Evolutionary conservation across 2,888 invertebrate species (phyloP).

Genomic region (Arge pagana): DNA sequence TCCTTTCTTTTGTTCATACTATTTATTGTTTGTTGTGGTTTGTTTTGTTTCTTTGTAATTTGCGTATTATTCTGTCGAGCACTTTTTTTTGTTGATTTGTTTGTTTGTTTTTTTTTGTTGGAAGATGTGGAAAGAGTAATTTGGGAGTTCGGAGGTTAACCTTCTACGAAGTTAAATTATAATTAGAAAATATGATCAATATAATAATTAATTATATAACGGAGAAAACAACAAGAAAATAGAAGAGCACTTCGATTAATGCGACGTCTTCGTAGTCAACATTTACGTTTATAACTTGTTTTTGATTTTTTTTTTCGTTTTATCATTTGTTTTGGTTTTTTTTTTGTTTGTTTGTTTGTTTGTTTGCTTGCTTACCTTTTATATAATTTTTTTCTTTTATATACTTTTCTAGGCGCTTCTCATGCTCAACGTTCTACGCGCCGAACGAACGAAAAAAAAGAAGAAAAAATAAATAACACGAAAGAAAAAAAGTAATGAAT

Average conservation of each 20-base stretch:
- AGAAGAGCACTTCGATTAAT: slow-evolving; percentile 43
- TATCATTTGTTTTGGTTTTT: slow-evolving; percentile 25
- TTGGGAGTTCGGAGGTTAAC: slow-evolving; percentile 34
- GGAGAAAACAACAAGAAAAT: slow-evolving; percentile 52
- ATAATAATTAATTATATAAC: slow-evolving; percentile 44
- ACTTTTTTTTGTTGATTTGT: slow-evolving; percentile 7
- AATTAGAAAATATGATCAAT: slow-evolving; percentile 51
- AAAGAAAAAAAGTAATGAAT: no score
- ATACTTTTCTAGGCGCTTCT: slow-evolving; percentile 17
- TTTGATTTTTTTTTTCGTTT: slow-evolving; percentile 23
- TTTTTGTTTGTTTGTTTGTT: slow-evolving; percentile 24
- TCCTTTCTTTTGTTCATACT: slow-evolving; percentile 23
- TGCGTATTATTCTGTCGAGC: slow-evolving; percentile 1
- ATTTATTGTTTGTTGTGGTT: slow-evolving; percentile 25
- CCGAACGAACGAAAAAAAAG: no score
- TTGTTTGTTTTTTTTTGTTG: slow-evolving; percentile 15
- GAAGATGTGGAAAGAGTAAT: slow-evolving; percentile 13
- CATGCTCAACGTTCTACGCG: slow-evolving; percentile 17
- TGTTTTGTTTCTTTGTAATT: slow-evolving; percentile 11
- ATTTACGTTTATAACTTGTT: not conserved
- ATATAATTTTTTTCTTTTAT: slow-evolving; percentile 1
- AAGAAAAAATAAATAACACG: no score
- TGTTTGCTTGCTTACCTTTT: not conserved
- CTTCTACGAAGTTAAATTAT: slow-evolving; percentile 52
- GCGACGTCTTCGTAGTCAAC: slow-evolving; percentile 28